phyloP scores from a whole-genome alignment of 2,888 invertebrate genomes.

The Aplocera efformata region DNA sequence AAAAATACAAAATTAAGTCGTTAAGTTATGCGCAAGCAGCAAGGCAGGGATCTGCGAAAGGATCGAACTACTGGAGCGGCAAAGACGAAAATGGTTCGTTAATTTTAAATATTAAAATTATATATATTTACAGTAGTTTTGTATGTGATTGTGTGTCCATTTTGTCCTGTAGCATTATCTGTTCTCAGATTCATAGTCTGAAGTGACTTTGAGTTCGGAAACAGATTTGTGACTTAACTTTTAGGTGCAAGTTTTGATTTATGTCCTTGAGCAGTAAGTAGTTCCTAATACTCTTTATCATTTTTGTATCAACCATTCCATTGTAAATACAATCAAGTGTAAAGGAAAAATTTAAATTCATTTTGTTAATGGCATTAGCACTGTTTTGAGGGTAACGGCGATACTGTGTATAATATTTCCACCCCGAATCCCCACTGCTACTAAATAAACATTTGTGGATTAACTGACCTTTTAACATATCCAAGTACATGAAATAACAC shows the following conservation, averaged over 20 bases:
- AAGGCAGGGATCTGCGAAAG: slow-evolving; percentile 73
- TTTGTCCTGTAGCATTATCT: slow-evolving; percentile 52
- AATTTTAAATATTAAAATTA: slow-evolving; percentile 21
- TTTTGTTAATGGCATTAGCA: slow-evolving; percentile 37
- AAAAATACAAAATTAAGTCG: slow-evolving; percentile 31
- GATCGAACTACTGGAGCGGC: slow-evolving; percentile 71
- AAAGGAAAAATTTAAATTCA: slow-evolving; percentile 48
- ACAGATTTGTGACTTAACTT: slow-evolving; percentile 38
- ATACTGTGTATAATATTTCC: not conserved
- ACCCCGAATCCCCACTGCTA: not conserved
- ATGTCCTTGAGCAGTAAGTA: slow-evolving; percentile 64
- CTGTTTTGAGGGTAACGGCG: slow-evolving; percentile 50
- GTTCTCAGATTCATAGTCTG: slow-evolving; percentile 35
- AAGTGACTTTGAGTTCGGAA: slow-evolving; percentile 21
- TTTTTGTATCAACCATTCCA: slow-evolving; percentile 43
- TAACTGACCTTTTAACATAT: slow-evolving; percentile 1
- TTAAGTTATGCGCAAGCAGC: slow-evolving; percentile 77
- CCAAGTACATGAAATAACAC: slow-evolving; percentile 3
- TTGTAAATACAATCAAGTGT: slow-evolving; percentile 80
- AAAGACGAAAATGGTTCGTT: slow-evolving; percentile 77
- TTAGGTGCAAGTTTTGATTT: slow-evolving; percentile 58
- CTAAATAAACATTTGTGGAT: not conserved
- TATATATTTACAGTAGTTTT: slow-evolving; percentile 31
- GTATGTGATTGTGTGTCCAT: slow-evolving; percentile 70
- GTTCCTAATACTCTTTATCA: slow-evolving; percentile 40